phyloP scores from a whole-genome alignment of 2,113 vertebrate genomes.

The Camelus dromedarius region DNA sequence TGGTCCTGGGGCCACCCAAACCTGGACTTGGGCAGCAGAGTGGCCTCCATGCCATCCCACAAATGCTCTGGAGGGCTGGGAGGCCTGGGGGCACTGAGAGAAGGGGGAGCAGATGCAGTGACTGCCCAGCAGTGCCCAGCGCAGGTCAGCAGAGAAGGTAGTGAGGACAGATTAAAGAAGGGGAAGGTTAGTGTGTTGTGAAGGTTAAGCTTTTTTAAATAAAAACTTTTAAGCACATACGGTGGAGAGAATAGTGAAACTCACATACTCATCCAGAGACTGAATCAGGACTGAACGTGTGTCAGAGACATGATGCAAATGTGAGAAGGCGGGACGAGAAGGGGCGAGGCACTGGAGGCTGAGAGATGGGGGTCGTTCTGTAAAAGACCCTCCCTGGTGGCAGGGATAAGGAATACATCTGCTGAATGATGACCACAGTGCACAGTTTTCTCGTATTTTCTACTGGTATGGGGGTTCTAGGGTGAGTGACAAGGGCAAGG shows the following conservation, averaged over 20 bases:
- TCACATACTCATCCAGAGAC: neutral
- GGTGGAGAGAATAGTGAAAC: neutral
- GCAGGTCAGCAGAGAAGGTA: neutral
- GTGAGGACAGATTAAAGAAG: neutral
- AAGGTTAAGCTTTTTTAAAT: neutral
- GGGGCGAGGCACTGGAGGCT: neutral
- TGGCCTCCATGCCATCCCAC: neutral
- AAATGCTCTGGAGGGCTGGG: neutral
- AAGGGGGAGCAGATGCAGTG: neutral
- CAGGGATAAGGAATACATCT: neutral
- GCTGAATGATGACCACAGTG: neutral
- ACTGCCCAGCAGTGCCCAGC: neutral
- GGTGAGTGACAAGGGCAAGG: neutral
- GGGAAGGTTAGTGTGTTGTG: neutral
- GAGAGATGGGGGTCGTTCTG: neutral
- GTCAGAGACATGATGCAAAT: neutral
- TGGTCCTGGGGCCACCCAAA: neutral
- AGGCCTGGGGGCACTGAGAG: neutral
- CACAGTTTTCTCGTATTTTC: slow-evolving; percentile 37
- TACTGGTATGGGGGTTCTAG: neutral
- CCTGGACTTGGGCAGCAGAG: neutral
- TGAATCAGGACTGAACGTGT: neutral
- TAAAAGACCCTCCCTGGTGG: neutral
- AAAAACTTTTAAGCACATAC: neutral
- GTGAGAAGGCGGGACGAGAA: neutral